Conservation (phyloP, 2,888 invertebrate genomes). For the Mythimna impura region DNA sequence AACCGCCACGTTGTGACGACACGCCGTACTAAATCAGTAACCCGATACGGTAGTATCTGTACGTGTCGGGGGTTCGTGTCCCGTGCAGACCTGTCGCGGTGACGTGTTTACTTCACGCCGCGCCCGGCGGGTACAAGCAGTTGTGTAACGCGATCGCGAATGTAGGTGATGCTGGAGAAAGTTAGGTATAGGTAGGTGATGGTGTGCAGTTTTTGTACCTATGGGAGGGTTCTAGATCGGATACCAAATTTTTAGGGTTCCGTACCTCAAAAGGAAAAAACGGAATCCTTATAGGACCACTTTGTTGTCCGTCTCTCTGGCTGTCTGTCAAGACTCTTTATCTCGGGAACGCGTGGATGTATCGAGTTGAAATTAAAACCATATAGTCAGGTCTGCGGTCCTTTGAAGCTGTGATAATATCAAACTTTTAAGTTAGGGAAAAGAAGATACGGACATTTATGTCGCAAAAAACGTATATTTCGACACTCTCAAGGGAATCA, state of each 20-base stretch:
- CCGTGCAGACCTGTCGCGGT: conserved; percentile 69
- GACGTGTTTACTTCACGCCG: conserved; percentile 81
- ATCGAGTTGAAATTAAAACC: too few relatives aligned
- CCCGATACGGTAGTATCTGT: conserved; percentile 85
- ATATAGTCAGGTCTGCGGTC: too few relatives aligned
- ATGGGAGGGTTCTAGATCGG: neutral
- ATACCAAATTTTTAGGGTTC: neutral
- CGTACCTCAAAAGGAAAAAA: too few relatives aligned
- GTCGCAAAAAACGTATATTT: too few relatives aligned
- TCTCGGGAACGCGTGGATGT: too few relatives aligned
- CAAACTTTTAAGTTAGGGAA: too few relatives aligned
- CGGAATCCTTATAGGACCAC: too few relatives aligned
- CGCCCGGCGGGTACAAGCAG: conserved; percentile 66
- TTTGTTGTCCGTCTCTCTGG: too few relatives aligned
- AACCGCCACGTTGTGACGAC: conserved; percentile 77
- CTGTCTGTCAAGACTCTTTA: too few relatives aligned
- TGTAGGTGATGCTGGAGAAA: conserved; percentile 70
- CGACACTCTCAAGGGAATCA: too few relatives aligned
- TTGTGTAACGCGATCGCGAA: conserved; percentile 71
- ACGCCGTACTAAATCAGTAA: conserved; percentile 82
- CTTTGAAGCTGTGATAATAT: too few relatives aligned
- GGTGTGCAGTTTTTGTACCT: neutral
- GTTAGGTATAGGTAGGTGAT: conserved; percentile 19
- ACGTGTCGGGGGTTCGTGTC: conserved; percentile 79
- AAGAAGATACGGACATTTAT: too few relatives aligned